Base-by-base conservation (phyloP, 2,888 invertebrate genomes). In the Dione juno region DNA sequence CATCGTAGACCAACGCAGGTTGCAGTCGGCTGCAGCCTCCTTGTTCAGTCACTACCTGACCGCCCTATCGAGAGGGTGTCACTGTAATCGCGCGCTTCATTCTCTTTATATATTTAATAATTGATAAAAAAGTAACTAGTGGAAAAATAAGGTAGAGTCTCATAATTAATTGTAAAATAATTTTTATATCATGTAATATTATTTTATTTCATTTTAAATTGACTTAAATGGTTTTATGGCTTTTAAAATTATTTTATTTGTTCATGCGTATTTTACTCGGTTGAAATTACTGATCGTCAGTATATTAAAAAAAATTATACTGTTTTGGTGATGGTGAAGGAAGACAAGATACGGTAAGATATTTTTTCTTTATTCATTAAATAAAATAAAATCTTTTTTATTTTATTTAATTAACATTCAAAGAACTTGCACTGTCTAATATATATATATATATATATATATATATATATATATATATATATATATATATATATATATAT, bases 11-110 rank as follows among this genome's bases (percentile, higher is more conserved):
- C 59, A 43, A 14, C 13, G 28, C 43, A n/a, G 1, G 54, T 37
- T 59, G 59, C 21, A 43, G 41, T 3, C 43, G 41, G 43, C 59
- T 43, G 59, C 37, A 57, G 54, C 16, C 28, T 10, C 21, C 43
- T 14, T n/a, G 8, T 10, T 59, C 59, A 59, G 59, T 59, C 59
- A 43, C 43, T 3, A n/a, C 21, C 59, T 59, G 43, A 28, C 43
- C 59, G 43, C 59, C 28, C 59, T 28, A 14, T 7, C 59, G 21
- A 5, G 0, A 43, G 43, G 59, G 14, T 43, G 59, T 11, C 21
- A 3, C 9, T 2, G 1, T 10, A 37, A 37, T 0, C n/a, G 0
- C n/a, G 11, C 54, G 54, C 3, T 37, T 3, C n/a, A 8, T n/a
- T 35, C 16, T 37, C 37, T 10, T 48, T 3, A 1, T 10, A 3